These are phyloP conservation scores for Nephrotoma guestfalica DNA, from an alignment of 2,888 invertebrate species.

Conservation along the genomic window DNA sequence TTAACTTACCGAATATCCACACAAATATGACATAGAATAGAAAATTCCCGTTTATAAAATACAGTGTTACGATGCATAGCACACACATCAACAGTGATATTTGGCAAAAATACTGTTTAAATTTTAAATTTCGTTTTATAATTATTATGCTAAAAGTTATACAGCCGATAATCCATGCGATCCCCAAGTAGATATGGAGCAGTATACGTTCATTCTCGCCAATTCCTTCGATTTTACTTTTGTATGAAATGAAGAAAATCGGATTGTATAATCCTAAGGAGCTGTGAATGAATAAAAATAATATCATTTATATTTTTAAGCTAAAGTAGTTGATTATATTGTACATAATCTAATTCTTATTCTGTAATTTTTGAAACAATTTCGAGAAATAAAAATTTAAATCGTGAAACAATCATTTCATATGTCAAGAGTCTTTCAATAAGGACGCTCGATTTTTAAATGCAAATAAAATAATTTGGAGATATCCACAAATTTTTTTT, in stretches of 20 bases:
- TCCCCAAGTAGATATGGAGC: slow-evolving; percentile 60
- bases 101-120: slow-evolving; percentile 71
- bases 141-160: slow-evolving; percentile 66
- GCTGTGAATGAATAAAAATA: slow-evolving; percentile 20
- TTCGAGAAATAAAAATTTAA: no score
- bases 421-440: no score
- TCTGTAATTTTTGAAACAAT: no score
- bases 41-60: slow-evolving; percentile 60
- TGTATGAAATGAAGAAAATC: slow-evolving; percentile 66
- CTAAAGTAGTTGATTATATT: no score
- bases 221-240: slow-evolving; percentile 61
- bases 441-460: no score
- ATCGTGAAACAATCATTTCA: no score
- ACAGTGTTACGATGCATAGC: slow-evolving; percentile 58
- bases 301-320: background rate
- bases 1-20: slow-evolving; percentile 55
- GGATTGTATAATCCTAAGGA: slow-evolving; percentile 78
- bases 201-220: slow-evolving; percentile 42
- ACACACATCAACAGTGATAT: slow-evolving; percentile 67
- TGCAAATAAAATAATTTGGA: no score
- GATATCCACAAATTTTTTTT: no score
- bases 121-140: slow-evolving; percentile 72
- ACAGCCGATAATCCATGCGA: slow-evolving; percentile 73
- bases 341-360: no score
- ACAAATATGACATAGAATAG: slow-evolving; percentile 66